Evolutionary conservation across 2,113 vertebrate genomes (phyloP), one percentile per base, ranked within the genome.

Genomic region (Nothocercus nigrocapillus): DNA sequence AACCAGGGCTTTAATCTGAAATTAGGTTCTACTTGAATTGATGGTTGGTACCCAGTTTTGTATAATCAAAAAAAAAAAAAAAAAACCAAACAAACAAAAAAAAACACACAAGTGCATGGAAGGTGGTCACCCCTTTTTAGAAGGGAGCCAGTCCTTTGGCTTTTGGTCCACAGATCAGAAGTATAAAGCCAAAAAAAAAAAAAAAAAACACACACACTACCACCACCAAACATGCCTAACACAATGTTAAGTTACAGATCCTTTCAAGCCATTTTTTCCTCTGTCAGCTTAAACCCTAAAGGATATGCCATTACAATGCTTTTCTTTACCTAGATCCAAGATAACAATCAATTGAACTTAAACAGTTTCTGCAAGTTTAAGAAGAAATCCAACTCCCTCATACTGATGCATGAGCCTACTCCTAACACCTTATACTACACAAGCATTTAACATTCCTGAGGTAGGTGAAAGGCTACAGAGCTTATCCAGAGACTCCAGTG

Each of bases 371-470:
- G 45, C 64, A 44, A 44, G 38, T 40, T 27, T 27, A 54, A 45
- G 54, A 69, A 38, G 73, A 81, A 77, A 87, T 20, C 13, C 34
- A 51, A 0, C 11, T 42, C 77, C 36, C 63, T 80, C 51, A 8
- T 5, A 3, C 38, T 0, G 0, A 14, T 20, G 59, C 19, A 1
- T 0, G 7, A 92, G 10, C 36, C 67, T 16, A 9, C 20, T 32
- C 38, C 82, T 27, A 34, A 16, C 40, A 5, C 25, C 80, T 5
- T 7, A 7, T 6, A 1, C 53, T 19, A 1, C 70, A 16, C 1
- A 69, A 38, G 40, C 87, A 13, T 2, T 1, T 3, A 13, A 15
- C 8, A 2, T 7, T 61, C 28, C 89, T 1, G 9, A 38, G 34
- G 73, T 0, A 25, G 14, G 13, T 4, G 9, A 44, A 32, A 38